A percentile compares a stretch with the other conserved stretches of the same genome.
These are phyloP conservation scores for Macrophya annulata DNA, from an alignment of 2,888 invertebrate genomes.

Conservation along the genomic window DNA sequence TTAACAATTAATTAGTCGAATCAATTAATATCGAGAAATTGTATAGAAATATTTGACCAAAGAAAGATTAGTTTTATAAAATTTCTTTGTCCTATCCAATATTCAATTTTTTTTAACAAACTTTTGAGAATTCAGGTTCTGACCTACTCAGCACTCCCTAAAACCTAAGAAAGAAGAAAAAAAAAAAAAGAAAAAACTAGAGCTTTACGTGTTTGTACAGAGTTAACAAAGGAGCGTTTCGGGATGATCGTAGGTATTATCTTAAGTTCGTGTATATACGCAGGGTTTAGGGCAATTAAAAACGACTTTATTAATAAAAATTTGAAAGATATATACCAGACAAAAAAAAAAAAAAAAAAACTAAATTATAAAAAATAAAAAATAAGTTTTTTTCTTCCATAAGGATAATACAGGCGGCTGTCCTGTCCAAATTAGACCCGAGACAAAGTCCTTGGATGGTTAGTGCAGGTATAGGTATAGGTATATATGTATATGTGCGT, in stretches of 20 bases:
- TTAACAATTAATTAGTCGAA: too few relatives aligned
- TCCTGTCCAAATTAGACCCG: slow-evolving; percentile 29
- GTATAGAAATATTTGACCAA: too few relatives aligned
- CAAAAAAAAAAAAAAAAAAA: not conserved
- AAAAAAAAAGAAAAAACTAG: not conserved
- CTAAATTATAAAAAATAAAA: not conserved
- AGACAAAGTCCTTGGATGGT: not conserved
- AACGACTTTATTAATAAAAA: not conserved
- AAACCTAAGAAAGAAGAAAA: not conserved
- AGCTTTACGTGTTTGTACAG: not conserved
- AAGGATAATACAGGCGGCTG: not conserved
- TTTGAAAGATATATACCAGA: not conserved
- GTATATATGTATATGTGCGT: not conserved
- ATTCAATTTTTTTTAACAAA: not conserved
- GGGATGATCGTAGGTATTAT: slow-evolving; percentile 37
- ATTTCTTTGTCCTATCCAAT: not conserved
- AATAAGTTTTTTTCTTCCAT: not conserved
- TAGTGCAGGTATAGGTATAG: too few relatives aligned
- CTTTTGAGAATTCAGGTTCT: not conserved
- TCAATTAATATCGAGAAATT: too few relatives aligned
- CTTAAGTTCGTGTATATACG: not conserved
- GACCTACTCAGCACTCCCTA: slow-evolving; percentile 24
- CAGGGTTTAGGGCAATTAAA: slow-evolving; percentile 22
- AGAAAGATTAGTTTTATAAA: not conserved
- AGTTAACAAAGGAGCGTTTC: slow-evolving; percentile 49